phyloP scores from a whole-genome alignment of 2,113 vertebrate species.

The Andinoacara biseriatus region DNA sequence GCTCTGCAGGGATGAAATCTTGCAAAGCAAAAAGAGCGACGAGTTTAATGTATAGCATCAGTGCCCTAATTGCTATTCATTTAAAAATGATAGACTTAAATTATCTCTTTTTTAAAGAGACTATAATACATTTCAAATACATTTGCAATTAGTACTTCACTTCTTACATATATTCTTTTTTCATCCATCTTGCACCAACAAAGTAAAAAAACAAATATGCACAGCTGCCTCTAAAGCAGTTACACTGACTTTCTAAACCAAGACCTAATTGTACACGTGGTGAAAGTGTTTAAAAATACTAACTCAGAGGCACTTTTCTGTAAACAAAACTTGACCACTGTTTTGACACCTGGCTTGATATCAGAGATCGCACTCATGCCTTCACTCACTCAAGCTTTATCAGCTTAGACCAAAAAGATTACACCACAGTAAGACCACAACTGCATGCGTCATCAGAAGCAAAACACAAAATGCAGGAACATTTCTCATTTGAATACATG shows the following conservation, averaged over 20 bases:
- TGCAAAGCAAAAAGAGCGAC: constrained; percentile 12
- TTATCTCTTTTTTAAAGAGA: neutral
- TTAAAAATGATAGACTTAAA: neutral
- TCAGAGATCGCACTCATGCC: neutral
- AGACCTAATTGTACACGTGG: neutral
- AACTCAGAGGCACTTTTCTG: neutral
- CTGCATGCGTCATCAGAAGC: neutral
- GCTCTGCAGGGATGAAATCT: constrained; percentile 93
- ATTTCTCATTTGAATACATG: neutral
- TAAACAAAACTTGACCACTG: neutral
- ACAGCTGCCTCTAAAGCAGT: neutral
- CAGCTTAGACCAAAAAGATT: neutral
- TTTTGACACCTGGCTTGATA: neutral
- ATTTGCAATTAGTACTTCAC: neutral
- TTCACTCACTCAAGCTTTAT: neutral
- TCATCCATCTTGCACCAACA: neutral
- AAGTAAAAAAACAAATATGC: neutral
- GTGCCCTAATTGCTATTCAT: neutral
- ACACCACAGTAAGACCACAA: neutral
- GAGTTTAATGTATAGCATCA: neutral
- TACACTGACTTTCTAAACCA: neutral
- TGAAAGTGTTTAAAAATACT: neutral
- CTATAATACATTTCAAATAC: too few species aligned
- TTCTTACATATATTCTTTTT: neutral
- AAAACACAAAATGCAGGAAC: neutral